These are phyloP conservation scores for Pterocles burchelli DNA, from an alignment of 2,113 vertebrate genomes.

Conservation along the genomic window DNA sequence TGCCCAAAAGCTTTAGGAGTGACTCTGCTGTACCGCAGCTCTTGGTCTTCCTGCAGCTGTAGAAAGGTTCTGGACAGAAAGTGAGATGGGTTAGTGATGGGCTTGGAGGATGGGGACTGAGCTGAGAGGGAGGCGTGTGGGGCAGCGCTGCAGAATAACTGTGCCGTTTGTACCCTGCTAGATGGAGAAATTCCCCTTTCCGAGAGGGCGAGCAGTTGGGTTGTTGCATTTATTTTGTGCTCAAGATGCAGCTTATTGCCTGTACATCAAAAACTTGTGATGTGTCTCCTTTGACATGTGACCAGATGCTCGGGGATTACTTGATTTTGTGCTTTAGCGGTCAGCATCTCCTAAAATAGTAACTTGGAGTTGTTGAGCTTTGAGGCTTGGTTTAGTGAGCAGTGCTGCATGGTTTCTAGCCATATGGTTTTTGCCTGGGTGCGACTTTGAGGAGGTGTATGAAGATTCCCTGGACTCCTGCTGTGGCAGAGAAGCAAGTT, in stretches of 20 bases:
- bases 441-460: slow-evolving; percentile 13
- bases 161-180: background rate
- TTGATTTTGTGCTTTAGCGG: background rate
- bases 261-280: background rate
- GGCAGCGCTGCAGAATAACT: background rate
- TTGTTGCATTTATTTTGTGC: background rate
- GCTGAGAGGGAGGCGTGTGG: fast-evolving
- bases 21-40: background rate
- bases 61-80: background rate
- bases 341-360: background rate
- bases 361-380: background rate
- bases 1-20: background rate
- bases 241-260: background rate
- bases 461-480: background rate
- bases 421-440: background rate
- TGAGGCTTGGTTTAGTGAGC: background rate
- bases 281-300: background rate
- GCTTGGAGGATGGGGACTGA: background rate
- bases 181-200: background rate
- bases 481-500: background rate
- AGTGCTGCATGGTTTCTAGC: background rate
- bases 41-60: background rate
- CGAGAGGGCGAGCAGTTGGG: background rate
- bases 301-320: background rate
- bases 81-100: background rate